Base-by-base conservation (phyloP, 92 coral and sea anemone genomes). In the Muricea muricata region DNA sequence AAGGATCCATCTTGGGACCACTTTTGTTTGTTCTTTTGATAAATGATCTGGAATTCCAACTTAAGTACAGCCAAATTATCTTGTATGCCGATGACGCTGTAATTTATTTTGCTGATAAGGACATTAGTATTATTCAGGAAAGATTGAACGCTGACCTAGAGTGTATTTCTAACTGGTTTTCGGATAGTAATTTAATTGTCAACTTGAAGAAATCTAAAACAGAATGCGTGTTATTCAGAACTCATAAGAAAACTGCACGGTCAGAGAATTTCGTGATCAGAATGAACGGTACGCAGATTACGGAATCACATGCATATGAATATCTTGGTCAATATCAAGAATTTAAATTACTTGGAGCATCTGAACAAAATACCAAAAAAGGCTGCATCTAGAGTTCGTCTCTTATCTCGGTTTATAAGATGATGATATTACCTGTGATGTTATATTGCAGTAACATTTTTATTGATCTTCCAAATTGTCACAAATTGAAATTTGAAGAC, bases 291-390 rank as follows among this genome's bases (percentile, higher is more conserved):
- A 69, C 11, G 9, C 31, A 35, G 5, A 69, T 69, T 30, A 17
- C 34, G 47, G 1, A 34, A 69, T 69, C 25, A 48, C 45, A 69
- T 31, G 75, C 11, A 24, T 69, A 69, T 69, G 75, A 69, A 35
- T 34, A 69, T 69, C 75, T 69, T 6, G 75, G 75, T 20, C 8
- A 21, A 6, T 31, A 31, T n/a, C 34, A 65, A 65, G 15, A 69
- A 69, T 17, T 35, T 30, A 34, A 69, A 69, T 23, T 30, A 69
- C 8, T 1, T 30, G 2, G 71, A 63, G 25, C 71, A 63, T 63
- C 71, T 63, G 71, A 6, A 63, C 4, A 63, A 63, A 33, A 26
- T 6, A 63, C 12, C 25, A 12, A 63, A 63, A 33, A 63, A 63
- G 25, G 71, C 71, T 4, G 25, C 75, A 34, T 34, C 75, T 31